Conservation (phyloP, 2,888 invertebrate genomes). For the Lasius platythorax region DNA sequence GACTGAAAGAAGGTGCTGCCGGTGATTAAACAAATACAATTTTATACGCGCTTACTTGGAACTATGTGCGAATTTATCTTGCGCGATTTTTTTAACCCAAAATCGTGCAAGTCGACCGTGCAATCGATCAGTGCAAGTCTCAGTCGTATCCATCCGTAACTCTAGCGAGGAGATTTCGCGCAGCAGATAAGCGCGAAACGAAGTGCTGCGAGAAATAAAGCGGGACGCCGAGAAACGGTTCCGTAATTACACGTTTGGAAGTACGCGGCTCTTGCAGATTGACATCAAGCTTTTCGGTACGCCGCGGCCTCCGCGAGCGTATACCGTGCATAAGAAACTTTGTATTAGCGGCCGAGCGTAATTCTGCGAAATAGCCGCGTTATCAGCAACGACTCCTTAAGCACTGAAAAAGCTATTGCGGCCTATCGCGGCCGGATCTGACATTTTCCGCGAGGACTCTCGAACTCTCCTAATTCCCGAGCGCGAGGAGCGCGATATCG, state of each 20-base stretch:
- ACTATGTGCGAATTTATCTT: background rate
- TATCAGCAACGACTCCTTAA: slow-evolving; percentile 47
- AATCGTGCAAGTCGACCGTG: slow-evolving; percentile 13
- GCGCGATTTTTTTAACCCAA: background rate
- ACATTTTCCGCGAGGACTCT: slow-evolving; percentile 49
- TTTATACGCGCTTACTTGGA: background rate
- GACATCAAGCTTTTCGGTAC: slow-evolving; percentile 50
- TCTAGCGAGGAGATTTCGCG: slow-evolving; percentile 41
- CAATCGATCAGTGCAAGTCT: slow-evolving; percentile 10
- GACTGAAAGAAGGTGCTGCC: background rate
- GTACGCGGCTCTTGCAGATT: slow-evolving; percentile 52
- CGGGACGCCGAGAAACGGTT: slow-evolving; percentile 61
- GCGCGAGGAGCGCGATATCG: slow-evolving; percentile 38
- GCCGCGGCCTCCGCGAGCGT: slow-evolving; percentile 32
- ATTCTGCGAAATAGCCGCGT: slow-evolving; percentile 44
- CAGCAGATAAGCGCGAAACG: slow-evolving; percentile 53
- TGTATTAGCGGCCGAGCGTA: slow-evolving; percentile 41
- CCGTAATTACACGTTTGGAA: slow-evolving; percentile 64
- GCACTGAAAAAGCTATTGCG: slow-evolving; percentile 49
- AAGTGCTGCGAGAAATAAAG: slow-evolving; percentile 50
- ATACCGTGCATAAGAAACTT: slow-evolving; percentile 53
- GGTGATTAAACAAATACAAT: background rate
- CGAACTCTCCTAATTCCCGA: slow-evolving; percentile 44
- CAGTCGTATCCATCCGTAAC: slow-evolving; percentile 45
- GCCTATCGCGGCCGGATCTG: slow-evolving; percentile 42